Conservation (phyloP, 1,140 invertebrate species). For the Apis florea region DNA sequence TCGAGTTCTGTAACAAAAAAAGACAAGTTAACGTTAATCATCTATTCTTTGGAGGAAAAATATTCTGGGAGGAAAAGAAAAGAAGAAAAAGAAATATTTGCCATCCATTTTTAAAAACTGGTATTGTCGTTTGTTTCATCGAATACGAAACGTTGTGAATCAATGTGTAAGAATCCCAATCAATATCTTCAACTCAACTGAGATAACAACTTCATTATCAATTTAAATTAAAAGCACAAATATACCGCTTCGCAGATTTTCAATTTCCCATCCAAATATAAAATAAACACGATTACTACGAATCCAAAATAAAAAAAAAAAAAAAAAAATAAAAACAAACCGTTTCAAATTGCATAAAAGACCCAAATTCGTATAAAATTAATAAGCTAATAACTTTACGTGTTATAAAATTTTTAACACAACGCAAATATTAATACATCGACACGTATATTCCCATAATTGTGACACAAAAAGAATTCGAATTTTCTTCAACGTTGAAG, state of each 20-base stretch:
- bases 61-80: not conserved
- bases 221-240: not conserved
- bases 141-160: not conserved
- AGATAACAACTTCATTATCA: not conserved
- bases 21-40: not conserved
- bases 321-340: too few relatives aligned
- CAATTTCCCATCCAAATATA: not conserved
- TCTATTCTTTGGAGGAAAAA: not conserved
- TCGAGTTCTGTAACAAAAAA: conserved; percentile 83
- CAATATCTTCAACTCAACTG: not conserved
- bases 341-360: too few relatives aligned
- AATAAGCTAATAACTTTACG: too few relatives aligned
- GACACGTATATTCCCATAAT: too few relatives aligned
- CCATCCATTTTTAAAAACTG: too few relatives aligned
- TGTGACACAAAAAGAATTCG: too few relatives aligned
- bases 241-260: not conserved
- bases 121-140: too few relatives aligned
- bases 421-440: too few relatives aligned
- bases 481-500: too few relatives aligned
- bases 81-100: too few relatives aligned
- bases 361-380: too few relatives aligned
- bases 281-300: not conserved
- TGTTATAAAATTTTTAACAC: too few relatives aligned
- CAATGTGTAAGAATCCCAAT: not conserved
- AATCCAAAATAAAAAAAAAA: not conserved